These are phyloP conservation scores for Scaptomyza caliginosa DNA, from an alignment of 2,888 invertebrate genomes.

Conservation along the genomic window DNA sequence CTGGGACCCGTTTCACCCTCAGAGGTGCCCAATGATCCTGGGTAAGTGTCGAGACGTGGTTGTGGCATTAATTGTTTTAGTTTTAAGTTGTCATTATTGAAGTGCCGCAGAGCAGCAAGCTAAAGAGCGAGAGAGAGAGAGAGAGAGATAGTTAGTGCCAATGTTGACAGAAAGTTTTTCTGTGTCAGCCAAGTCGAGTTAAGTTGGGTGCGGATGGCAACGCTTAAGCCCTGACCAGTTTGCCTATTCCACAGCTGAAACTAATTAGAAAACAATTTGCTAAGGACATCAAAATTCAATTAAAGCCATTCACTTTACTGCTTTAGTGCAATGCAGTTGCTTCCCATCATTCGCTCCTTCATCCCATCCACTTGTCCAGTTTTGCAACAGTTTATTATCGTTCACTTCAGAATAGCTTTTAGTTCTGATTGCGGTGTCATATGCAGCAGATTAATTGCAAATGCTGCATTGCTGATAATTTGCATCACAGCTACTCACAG, in stretches of 20 bases:
- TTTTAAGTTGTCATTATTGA: conserved; percentile 74
- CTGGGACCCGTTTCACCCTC: conserved; percentile 92
- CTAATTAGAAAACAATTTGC: conserved; percentile 80
- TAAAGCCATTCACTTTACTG: conserved; percentile 76
- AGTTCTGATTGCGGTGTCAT: conserved; percentile 78
- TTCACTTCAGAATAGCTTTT: conserved; percentile 60
- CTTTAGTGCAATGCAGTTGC: conserved; percentile 66
- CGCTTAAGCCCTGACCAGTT: conserved; percentile 7
- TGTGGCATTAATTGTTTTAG: conserved; percentile 79
- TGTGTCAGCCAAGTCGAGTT: conserved; percentile 62
- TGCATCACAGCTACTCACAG: conserved; percentile 32
- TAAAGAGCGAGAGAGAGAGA: background rate
- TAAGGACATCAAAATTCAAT: conserved; percentile 79
- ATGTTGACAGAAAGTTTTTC: conserved; percentile 76
- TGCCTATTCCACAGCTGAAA: conserved; percentile 45
- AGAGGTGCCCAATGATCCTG: conserved; percentile 97
- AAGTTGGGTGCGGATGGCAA: background rate
- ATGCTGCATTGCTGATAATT: conserved; percentile 74
- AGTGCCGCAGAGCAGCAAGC: conserved; percentile 11
- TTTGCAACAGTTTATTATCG: conserved; percentile 74
- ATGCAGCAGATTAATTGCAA: conserved; percentile 78
- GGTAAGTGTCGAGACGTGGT: conserved; percentile 86
- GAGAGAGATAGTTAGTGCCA: background rate
- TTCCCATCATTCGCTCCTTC: background rate
- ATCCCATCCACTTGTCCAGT: conserved; percentile 5